A percentile compares a stretch with the other conserved stretches of the same genome.
Conservation (phyloP, 1,140 invertebrate species). For the Megalopta genalis region DNA sequence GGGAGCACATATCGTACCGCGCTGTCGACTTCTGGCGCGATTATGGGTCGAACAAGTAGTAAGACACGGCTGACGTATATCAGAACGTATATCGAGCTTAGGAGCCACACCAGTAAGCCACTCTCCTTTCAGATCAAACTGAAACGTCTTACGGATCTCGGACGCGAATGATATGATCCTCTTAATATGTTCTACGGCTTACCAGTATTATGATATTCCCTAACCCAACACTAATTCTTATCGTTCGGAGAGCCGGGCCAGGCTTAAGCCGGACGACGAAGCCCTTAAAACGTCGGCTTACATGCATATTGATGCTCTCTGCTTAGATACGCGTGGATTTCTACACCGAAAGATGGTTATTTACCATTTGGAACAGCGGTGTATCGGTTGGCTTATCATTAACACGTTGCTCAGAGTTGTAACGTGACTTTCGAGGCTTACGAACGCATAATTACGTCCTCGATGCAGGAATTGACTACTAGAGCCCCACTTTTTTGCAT, state of each 20-base stretch:
- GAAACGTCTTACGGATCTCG: conserved; percentile 66
- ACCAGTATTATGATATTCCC: conserved; percentile 76
- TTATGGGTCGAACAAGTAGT: too few relatives aligned
- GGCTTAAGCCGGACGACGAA: conserved; percentile 69
- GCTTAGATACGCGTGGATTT: conserved; percentile 66
- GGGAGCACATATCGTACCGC: too few relatives aligned
- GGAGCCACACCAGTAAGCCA: conserved; percentile 17
- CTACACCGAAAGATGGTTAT: conserved; percentile 21
- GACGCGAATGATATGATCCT: conserved; percentile 76
- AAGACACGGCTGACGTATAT: not conserved
- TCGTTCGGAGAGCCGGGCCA: not conserved
- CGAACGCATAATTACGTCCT: too few relatives aligned
- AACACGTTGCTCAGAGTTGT: too few relatives aligned
- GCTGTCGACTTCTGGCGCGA: too few relatives aligned
- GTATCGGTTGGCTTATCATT: not conserved
- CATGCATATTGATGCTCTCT: conserved; percentile 72
- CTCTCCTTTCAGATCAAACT: conserved; percentile 62
- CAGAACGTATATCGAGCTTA: not conserved
- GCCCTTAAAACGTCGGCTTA: conserved; percentile 72
- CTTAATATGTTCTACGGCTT: conserved; percentile 73
- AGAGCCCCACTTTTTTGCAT: too few relatives aligned
- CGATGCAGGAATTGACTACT: too few relatives aligned
- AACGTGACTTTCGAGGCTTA: too few relatives aligned
- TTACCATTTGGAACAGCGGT: not conserved
- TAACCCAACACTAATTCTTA: not conserved